A percentile compares a stretch with the other conserved stretches of the same genome.
phyloP scores from a whole-genome alignment of 35 echinoderm and acorn worm genomes.

The Nesometra sesokonis region DNA sequence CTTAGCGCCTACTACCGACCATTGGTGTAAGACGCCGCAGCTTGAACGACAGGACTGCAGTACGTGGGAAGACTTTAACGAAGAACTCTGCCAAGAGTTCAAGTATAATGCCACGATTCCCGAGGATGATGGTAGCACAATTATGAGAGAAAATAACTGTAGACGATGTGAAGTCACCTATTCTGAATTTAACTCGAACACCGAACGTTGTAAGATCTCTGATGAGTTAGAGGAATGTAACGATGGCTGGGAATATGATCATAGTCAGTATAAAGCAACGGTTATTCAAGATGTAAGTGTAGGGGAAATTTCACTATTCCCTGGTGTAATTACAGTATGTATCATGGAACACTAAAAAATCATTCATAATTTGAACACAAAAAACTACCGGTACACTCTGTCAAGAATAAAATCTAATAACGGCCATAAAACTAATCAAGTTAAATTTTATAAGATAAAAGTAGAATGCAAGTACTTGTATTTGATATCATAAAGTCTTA shows the following conservation, averaged over 20 bases:
- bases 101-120: neutral
- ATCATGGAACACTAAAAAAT: too few species aligned
- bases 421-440: too few species aligned
- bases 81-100: neutral
- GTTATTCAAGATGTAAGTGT: conserved; percentile 24
- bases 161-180: neutral
- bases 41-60: neutral
- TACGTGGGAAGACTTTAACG: neutral
- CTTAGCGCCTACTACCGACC: conserved; percentile 18
- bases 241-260: conserved; percentile 36
- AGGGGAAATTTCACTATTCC: too few species aligned
- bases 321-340: too few species aligned
- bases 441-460: too few species aligned
- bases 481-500: too few species aligned
- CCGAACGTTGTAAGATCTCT: neutral
- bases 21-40: conserved; percentile 19
- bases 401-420: too few species aligned
- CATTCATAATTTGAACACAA: too few species aligned
- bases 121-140: neutral
- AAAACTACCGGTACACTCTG: too few species aligned
- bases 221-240: neutral
- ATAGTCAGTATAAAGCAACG: conserved; percentile 11
- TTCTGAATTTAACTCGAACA: neutral
- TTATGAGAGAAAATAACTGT: neutral
- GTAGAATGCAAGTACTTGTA: too few species aligned